Evolutionary conservation across 2,888 invertebrate genomes (phyloP), one percentile per base, ranked within the genome.

Genomic region (Pandemis corylana): DNA sequence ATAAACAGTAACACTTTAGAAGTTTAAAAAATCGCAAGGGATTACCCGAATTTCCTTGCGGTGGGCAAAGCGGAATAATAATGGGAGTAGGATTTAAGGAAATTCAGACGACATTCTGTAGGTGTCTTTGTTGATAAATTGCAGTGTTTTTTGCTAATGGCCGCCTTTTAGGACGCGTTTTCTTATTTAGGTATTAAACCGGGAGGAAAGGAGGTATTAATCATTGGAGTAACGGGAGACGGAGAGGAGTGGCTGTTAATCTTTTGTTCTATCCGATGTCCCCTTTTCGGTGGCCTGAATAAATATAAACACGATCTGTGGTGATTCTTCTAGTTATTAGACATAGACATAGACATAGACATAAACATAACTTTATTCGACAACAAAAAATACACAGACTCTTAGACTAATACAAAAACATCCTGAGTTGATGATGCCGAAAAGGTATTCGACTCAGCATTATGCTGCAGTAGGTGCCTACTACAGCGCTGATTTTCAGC

Each of bases 111-210:
- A 85, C 87, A 84, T 85, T 86, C 83, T 85, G 86, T 82, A 82
- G 86, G 85, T 89, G 88, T 83, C 87, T 89, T 84, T 85, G 85
- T 87, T 92, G 92, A 92, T 92, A 92, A 92, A 93, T 92, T 90
- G 87, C 89, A 83, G 84, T 88, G 84, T 88, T 91, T 90, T 90
- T 90, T 89, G 85, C 83, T 90, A 92, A 93, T 91, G 88, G 88
- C 79, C 81, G 81, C 80, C 82, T 83, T 83, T 85, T 87, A 85
- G 84, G 84, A 80, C 80, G 82, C 79, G 78, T 83, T 81, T 83
- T 80, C 80, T 80, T 77, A 78, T 79, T 77, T 66, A 62, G 71
- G 76, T 64, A 68, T 73, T 72, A 76, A 76, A 68, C 65, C 64
- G 67, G 63, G 56, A 73, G 68, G 63, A 46, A 75, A 75, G 76